These are phyloP conservation scores for Dysdera silvatica DNA, from an alignment of 1,140 invertebrate genomes.

Conservation along the genomic window DNA sequence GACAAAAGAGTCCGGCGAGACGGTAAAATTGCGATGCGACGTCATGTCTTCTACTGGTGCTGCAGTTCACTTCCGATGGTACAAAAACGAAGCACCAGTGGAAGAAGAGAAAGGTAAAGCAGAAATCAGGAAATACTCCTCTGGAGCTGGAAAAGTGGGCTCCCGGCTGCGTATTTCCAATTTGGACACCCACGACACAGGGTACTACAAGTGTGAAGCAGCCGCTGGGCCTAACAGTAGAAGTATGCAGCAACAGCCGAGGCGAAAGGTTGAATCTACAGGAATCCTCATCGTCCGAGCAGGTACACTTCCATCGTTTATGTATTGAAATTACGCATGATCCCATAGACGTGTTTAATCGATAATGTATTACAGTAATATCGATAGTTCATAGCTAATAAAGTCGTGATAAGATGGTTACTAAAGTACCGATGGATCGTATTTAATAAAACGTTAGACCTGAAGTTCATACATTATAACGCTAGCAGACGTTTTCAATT, in stretches of 20 bases:
- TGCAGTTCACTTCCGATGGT: constrained; percentile 54
- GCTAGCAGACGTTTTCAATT: too few species aligned
- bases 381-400: too few species aligned
- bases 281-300: constrained; percentile 52
- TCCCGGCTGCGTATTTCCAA: constrained; percentile 54
- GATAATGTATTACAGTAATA: too few species aligned
- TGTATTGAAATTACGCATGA: background rate
- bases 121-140: constrained; percentile 44
- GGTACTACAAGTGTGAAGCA: constrained; percentile 61
- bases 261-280: constrained; percentile 52
- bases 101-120: constrained; percentile 48
- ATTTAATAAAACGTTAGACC: too few species aligned
- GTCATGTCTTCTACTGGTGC: constrained; percentile 53
- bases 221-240: constrained; percentile 49
- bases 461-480: too few species aligned
- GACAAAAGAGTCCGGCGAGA: constrained; percentile 55
- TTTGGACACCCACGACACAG: constrained; percentile 57
- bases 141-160: constrained; percentile 25
- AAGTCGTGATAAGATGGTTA: too few species aligned
- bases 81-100: constrained; percentile 56
- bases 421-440: too few species aligned
- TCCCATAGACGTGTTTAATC: background rate
- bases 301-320: constrained; percentile 29
- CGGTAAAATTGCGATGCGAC: constrained; percentile 57
- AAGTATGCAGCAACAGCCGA: background rate